Evolutionary conservation across 2,797 vertebrate genomes (phyloP).

Genomic region (Enteromius mattozi): DNA sequence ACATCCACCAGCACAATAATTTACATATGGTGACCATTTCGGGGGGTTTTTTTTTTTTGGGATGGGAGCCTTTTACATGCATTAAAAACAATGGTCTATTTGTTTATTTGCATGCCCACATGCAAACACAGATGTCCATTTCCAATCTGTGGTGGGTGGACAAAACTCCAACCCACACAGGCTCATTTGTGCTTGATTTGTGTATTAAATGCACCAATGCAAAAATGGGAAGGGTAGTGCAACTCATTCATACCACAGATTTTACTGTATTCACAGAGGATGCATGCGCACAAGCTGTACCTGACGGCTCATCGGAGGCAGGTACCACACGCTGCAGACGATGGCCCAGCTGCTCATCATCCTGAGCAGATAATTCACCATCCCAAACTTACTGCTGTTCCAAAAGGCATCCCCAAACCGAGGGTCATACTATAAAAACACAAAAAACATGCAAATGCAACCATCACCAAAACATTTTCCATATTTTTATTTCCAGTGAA

Average conservation of each 20-base stretch:
- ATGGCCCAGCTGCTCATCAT: conserved; percentile 93
- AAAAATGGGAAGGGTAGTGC: conserved; percentile 36
- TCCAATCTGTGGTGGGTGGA: conserved; percentile 41
- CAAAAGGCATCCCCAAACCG: conserved; percentile 89
- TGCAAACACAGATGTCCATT: conserved; percentile 47
- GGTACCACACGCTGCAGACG: conserved; percentile 90
- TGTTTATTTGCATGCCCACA: conserved; percentile 57
- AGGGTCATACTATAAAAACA: conserved; percentile 81
- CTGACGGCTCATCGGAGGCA: conserved; percentile 87
- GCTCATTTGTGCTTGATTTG: conserved; percentile 47
- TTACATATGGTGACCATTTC: conserved; percentile 21
- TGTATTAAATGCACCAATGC: conserved; percentile 51
- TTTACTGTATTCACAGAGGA: conserved; percentile 10
- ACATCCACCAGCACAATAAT: background rate
- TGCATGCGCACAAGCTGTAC: conserved; percentile 62
- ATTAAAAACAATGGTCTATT: conserved; percentile 36
- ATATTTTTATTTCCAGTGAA: background rate
- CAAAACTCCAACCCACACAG: conserved; percentile 17
- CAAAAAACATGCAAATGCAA: background rate
- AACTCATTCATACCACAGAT: conserved; percentile 34
- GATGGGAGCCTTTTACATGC: conserved; percentile 23
- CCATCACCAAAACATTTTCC: background rate
- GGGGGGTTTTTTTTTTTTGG: background rate
- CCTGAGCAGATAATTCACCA: conserved; percentile 88
- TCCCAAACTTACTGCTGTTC: conserved; percentile 90